Conservation (phyloP, 2,113 vertebrate species). For the Hoplias malabaricus region DNA sequence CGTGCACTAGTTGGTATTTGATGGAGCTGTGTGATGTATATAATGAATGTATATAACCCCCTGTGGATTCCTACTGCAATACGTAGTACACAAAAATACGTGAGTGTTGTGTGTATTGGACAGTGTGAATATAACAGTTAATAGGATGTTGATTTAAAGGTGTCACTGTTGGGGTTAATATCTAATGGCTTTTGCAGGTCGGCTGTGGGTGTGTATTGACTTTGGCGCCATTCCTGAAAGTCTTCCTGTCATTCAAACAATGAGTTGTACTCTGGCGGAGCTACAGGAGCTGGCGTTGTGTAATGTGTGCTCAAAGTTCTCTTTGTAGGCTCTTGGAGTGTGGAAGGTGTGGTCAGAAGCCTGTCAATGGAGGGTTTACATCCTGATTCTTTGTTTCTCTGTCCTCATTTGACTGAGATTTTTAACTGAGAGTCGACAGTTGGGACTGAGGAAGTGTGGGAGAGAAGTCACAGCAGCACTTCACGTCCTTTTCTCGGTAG, state of each 20-base stretch:
- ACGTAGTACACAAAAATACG: too few relatives aligned
- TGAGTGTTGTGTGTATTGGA: too few relatives aligned
- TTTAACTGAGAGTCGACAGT: too few relatives aligned
- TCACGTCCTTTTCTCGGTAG: too few relatives aligned
- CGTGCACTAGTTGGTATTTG: too few relatives aligned
- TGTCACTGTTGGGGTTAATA: too few relatives aligned
- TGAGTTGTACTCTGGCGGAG: not conserved
- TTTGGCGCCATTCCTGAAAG: not conserved
- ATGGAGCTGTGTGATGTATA: too few relatives aligned
- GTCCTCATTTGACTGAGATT: not conserved
- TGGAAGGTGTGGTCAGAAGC: not conserved
- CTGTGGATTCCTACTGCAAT: too few relatives aligned
- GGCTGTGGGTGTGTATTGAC: not conserved
- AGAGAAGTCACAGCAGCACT: not conserved
- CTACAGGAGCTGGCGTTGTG: not conserved
- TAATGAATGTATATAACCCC: too few relatives aligned
- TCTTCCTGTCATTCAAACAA: not conserved
- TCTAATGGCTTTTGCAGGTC: not conserved
- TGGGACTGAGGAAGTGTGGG: too few relatives aligned
- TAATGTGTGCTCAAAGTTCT: not conserved
- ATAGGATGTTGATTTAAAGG: too few relatives aligned
- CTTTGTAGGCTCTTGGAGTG: not conserved
- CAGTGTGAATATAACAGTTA: too few relatives aligned
- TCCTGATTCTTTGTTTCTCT: not conserved
- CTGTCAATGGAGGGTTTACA: not conserved